Base-by-base conservation (phyloP, 2,797 vertebrate genomes). In the Pipistrellus pipistrellus region DNA sequence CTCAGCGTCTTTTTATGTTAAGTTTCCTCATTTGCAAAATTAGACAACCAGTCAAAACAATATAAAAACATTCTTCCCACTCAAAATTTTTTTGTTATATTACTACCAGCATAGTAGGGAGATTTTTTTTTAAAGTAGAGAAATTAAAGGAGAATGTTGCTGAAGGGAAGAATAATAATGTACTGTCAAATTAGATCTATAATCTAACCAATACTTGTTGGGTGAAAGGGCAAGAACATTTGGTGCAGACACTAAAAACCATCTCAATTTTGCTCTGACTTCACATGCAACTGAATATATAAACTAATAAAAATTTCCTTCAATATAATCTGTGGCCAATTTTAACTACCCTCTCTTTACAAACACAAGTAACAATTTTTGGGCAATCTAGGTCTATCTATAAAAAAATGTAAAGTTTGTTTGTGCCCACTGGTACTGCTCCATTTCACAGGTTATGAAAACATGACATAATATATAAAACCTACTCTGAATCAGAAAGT, bases 21-120 rank as follows among this genome's bases (percentile, higher is more conserved):
- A 57, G 25, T 59, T 59, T 62, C 18, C 13, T 87, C 66, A 87
- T 77, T 81, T 81, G 35, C 77, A 87, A 95, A 93, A 84, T 72
- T n/a, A 93, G 41, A 90, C 13, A 92, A 83, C 25, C 17, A 93
- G 59, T 80, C 44, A 94, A 93, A 95, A 86, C 23, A 94, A 88
- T 59, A 76, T 71, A 81, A 82, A 76, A 87, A 25, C 6, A 35
- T 57, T 86, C 7, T 41, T 73, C 4, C 8, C 85, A 76, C 21
- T 73, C 71, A 81, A 81, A 57, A 38, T 10, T 64, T 62, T 69
- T 68, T 73, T 68, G 38, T 73, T 75, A 9, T 62, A 84, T 80
- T 41, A 73, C 27, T 75, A 76, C 15, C 20, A 89, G n/a, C 80
- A 88, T n/a, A 94, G 11, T 68, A 93, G 23, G 14, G 64, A 71